These are phyloP conservation scores for Notechis scutatus DNA, from an alignment of 2,113 vertebrate species.

Conservation along the genomic window DNA sequence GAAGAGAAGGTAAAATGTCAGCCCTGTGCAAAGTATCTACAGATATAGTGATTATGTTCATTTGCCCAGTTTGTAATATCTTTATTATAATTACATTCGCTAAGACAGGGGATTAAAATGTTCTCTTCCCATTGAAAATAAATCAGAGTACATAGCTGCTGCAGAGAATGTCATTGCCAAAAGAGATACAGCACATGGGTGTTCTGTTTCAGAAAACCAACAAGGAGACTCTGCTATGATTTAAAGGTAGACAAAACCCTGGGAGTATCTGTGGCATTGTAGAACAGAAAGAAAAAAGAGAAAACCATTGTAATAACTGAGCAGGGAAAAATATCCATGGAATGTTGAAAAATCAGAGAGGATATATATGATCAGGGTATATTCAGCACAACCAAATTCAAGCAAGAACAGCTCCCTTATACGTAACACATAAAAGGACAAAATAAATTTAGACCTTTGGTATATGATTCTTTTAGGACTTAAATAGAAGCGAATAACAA, in stretches of 20 bases:
- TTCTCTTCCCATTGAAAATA: background rate
- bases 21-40: background rate
- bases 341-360: background rate
- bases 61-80: constrained; percentile 4
- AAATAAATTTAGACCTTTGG: background rate
- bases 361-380: background rate
- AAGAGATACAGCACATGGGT: background rate
- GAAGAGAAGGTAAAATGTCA: constrained; percentile 18
- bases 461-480: background rate
- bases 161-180: background rate
- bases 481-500: background rate
- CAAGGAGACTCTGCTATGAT: background rate
- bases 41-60: background rate
- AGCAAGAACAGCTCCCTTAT: background rate
- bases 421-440: background rate
- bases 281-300: background rate
- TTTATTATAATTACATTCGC: background rate
- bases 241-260: background rate
- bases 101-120: background rate
- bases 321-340: too few relatives aligned
- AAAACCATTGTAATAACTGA: background rate
- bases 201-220: background rate
- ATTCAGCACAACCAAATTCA: background rate
- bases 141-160: background rate
- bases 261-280: background rate